Base-by-base conservation (phyloP, 1,140 invertebrate genomes). In the Drosophila virilis region DNA sequence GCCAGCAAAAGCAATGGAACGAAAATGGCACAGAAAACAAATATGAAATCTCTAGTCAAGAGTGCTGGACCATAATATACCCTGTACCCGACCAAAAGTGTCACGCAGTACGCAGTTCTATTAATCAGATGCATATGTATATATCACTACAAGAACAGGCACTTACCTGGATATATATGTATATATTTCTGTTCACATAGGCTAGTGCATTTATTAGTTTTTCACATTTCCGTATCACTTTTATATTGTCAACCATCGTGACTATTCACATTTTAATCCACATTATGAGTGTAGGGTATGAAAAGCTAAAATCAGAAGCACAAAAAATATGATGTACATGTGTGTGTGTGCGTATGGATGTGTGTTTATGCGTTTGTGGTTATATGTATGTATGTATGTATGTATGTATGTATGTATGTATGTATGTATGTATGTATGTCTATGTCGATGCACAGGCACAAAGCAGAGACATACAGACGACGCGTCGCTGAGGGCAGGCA, bases 401-500 rank as follows among this genome's bases (percentile, higher is more conserved):
- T 45, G 46, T 6, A 72, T 33, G 57, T 7, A 42, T 35, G 33
- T 28, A 17, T 50, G 10, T 45, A 45, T n/a, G 40, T 1, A 32
- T 8, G 7, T 43, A 12, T 32, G n/a, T 40, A 22, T 60, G 42
- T 42, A 38, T 45, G 33, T 38, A 22, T 43, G 13, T 58, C 22
- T 70, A 22, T 50, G 58, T 78, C 52, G 43, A 35, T 58, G 51
- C 35, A 46, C 22, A 46, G 67, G 69, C 62, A 65, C 38, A 65
- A 71, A 57, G 50, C 61, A 57, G 28, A 57, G 28, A 33, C 65
- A 69, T 32, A 38, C 58, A 50, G 45, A 58, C 54, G 62, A 58
- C 28, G n/a, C 46, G 8, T 42, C 42, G 51, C 40, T 43, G 45
- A 67, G 54, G 60, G 32, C 42, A 45, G 10, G 33, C 52, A 52